Conservation (phyloP, 2,888 invertebrate genomes). For the Sceliomorpha sp. region DNA sequence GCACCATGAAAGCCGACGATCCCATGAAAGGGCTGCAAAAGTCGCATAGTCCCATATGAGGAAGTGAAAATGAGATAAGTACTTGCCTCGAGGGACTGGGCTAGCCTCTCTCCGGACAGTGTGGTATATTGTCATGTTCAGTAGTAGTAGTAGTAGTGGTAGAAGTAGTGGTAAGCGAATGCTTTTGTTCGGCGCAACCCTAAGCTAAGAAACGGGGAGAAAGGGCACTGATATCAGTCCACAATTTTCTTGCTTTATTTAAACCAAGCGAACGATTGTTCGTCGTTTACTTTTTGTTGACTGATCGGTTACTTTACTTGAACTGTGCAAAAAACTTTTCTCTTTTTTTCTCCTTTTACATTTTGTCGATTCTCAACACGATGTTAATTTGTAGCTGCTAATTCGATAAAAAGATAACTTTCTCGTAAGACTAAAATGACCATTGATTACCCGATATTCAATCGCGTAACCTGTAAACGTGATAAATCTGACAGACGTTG, state of each 20-base stretch:
- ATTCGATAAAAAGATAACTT: not conserved
- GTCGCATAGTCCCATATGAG: conserved; percentile 69
- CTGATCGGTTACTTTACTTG: conserved; percentile 28
- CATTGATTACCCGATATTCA: conserved; percentile 54
- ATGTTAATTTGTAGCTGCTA: conserved; percentile 26
- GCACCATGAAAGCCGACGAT: conserved; percentile 57
- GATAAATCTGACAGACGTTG: conserved; percentile 66
- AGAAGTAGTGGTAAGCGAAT: conserved; percentile 80
- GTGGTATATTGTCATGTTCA: conserved; percentile 80
- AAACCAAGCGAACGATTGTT: conserved; percentile 59
- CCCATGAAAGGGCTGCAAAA: conserved; percentile 72
- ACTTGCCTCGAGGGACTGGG: conserved; percentile 80
- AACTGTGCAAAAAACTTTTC: conserved; percentile 34
- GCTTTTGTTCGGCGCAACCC: conserved; percentile 80
- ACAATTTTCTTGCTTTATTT: conserved; percentile 60
- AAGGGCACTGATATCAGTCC: conserved; percentile 80
- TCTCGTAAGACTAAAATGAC: conserved; percentile 26
- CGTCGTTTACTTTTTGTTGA: conserved; percentile 23
- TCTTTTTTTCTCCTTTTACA: conserved; percentile 52
- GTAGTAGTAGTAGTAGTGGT: conserved; percentile 78
- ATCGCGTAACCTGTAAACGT: conserved; percentile 72
- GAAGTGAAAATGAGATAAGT: conserved; percentile 77
- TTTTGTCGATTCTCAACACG: conserved; percentile 50
- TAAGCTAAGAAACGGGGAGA: conserved; percentile 81
- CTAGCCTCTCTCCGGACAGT: conserved; percentile 80